Evolutionary conservation across 2,797 vertebrate genomes (phyloP).

Genomic region (Sphenopsis melanotis): DNA sequence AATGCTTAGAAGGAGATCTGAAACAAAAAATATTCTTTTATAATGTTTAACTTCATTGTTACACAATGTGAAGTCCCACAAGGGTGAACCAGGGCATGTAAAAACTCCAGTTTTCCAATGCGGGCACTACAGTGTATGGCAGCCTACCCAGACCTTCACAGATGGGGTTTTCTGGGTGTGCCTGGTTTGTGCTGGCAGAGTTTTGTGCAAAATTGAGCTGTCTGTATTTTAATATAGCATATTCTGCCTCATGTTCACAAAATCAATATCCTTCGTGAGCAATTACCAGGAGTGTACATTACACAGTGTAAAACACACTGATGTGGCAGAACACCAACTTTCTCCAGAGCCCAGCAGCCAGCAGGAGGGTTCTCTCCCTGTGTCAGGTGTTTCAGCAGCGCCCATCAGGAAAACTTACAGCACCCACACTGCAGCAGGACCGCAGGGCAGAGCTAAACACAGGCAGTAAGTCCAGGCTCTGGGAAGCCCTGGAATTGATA

Average conservation of each 20-base stretch:
- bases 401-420: not conserved
- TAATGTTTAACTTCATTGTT: not conserved
- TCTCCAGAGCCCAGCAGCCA: not conserved
- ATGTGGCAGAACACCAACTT: not conserved
- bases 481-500: not conserved
- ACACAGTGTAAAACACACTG: not conserved
- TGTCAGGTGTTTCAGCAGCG: not conserved
- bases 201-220: not conserved
- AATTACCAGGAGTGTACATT: not conserved
- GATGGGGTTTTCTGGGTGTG: not conserved
- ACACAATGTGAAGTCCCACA: not conserved
- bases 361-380: not conserved
- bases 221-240: not conserved
- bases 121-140: not conserved
- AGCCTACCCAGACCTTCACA: not conserved
- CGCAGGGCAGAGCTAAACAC: not conserved
- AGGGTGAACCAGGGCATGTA: not conserved
- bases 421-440: not conserved
- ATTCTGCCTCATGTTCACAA: not conserved
- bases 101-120: not conserved
- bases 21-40: not conserved
- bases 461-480: not conserved
- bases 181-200: not conserved
- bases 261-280: not conserved
- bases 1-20: not conserved